Evolutionary conservation across 2,888 invertebrate species (phyloP), one percentile per base, ranked within the genome.

Genomic region (Brachycybe producta): DNA sequence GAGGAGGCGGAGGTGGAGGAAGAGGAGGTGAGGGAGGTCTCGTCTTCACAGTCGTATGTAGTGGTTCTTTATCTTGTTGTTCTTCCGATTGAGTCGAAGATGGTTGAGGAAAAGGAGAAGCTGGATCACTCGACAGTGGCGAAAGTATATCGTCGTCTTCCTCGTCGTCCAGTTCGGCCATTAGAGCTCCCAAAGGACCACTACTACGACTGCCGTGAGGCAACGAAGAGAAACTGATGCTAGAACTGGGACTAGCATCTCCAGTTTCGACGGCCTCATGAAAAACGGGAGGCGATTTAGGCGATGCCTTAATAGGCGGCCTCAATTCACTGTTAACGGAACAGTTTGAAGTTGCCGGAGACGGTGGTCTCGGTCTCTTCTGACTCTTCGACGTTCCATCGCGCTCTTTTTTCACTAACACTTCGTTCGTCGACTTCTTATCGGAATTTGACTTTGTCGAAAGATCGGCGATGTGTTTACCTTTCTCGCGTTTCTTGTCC

Each of bases 401-500:
- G 2, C 5, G 24, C 17, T 23, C 23, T 13, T 15, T 26, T 15
- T 36, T 36, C 7, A 8, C 36, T 36, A 11, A 5, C 15, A 17
- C 15, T 5, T 11, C 15, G 15, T 36, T 36, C 11, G 15, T 23
- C 11, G 8, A 17, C 26, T 43, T 43, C n/a, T n/a, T n/a, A n/a
- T n/a, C n/a, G n/a, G n/a, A n/a, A 2, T 2, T 43, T 5, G 28
- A 27, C 27, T 7, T 15, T 43, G 43, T 44, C 3, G 36, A 35
- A 8, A 21, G 19, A n/a, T 46, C 35, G 15, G 46, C n/a, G 21
- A 27, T 46, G 2, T 24, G 8, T 11, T n/a, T 23, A 3, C 19
- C 19, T 44, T 57, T 57, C 26, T 51, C 56, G 40, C 56, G 55
- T 54, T 49, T 55, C 55, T 76, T 79, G 59, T 70, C 73, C 48